These are phyloP conservation scores for Sapayoa aenigma DNA, from an alignment of 2,113 vertebrate species.

Conservation along the genomic window DNA sequence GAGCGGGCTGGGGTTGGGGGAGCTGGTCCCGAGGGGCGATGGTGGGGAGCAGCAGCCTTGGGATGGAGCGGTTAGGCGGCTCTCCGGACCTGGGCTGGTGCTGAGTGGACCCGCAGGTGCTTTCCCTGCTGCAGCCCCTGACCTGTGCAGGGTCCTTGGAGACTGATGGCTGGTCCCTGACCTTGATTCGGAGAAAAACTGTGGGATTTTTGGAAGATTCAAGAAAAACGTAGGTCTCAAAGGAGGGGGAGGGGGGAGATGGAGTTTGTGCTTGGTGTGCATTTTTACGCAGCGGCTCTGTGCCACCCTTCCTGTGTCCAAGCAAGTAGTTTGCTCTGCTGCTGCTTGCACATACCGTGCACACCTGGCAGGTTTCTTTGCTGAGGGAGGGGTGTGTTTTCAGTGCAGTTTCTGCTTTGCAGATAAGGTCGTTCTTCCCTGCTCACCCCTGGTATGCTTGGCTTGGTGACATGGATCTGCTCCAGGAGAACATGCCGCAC, in stretches of 20 bases:
- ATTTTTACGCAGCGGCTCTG: background rate
- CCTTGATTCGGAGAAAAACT: background rate
- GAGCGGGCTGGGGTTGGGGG: background rate
- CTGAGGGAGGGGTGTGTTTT: background rate
- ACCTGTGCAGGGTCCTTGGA: background rate
- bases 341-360: background rate
- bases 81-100: background rate
- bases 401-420: background rate
- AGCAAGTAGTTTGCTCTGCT: background rate
- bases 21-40: fast-evolving
- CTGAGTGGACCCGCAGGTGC: background rate
- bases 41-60: background rate
- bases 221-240: background rate
- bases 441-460: background rate
- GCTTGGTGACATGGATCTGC: background rate
- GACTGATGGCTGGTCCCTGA: no score
- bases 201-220: background rate
- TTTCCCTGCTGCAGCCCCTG: background rate
- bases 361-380: background rate
- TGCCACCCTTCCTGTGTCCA: background rate
- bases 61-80: background rate
- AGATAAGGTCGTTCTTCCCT: background rate
- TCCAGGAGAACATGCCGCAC: background rate
- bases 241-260: no score
- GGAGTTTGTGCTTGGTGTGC: background rate